phyloP scores from a whole-genome alignment of 92 coral and sea anemone species.

The Siderastrea radians region DNA sequence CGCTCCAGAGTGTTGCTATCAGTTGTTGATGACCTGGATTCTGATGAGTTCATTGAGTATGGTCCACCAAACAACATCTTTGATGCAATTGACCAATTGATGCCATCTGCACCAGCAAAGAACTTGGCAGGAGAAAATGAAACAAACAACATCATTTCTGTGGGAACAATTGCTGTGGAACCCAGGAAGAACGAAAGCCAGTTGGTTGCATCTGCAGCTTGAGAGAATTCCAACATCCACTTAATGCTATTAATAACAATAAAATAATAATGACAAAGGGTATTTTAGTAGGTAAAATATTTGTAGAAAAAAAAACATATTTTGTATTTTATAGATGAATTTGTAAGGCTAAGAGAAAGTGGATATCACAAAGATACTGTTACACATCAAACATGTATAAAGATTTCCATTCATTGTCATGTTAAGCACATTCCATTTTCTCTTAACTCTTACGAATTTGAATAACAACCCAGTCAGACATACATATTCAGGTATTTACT shows the following conservation, averaged over 20 bases:
- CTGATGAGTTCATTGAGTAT: slow-evolving; percentile 76
- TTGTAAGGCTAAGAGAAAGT: slow-evolving; percentile 31
- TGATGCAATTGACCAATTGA: slow-evolving; percentile 79
- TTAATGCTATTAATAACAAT: neutral
- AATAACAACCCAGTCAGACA: neutral
- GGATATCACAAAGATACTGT: slow-evolving; percentile 1
- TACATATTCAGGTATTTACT: neutral
- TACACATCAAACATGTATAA: neutral
- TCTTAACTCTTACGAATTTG: slow-evolving; percentile 11
- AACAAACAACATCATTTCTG: slow-evolving; percentile 76
- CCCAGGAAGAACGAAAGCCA: slow-evolving; percentile 68
- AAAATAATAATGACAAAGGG: slow-evolving; percentile 11
- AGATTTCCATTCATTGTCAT: neutral
- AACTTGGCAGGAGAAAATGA: slow-evolving; percentile 69
- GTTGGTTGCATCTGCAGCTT: slow-evolving; percentile 79
- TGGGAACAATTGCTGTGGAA: slow-evolving; percentile 81
- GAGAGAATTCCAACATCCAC: neutral
- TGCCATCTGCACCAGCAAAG: slow-evolving; percentile 82
- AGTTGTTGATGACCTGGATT: slow-evolving; percentile 84
- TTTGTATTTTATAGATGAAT: slow-evolving; percentile 36
- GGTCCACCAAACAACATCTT: slow-evolving; percentile 74
- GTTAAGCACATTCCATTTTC: neutral
- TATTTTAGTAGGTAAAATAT: slow-evolving; percentile 37
- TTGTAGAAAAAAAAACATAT: slow-evolving; percentile 45
- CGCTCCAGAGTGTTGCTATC: slow-evolving; percentile 91